Evolutionary conservation across 2,888 invertebrate genomes (phyloP).

Genomic region (Fragum sueziense): DNA sequence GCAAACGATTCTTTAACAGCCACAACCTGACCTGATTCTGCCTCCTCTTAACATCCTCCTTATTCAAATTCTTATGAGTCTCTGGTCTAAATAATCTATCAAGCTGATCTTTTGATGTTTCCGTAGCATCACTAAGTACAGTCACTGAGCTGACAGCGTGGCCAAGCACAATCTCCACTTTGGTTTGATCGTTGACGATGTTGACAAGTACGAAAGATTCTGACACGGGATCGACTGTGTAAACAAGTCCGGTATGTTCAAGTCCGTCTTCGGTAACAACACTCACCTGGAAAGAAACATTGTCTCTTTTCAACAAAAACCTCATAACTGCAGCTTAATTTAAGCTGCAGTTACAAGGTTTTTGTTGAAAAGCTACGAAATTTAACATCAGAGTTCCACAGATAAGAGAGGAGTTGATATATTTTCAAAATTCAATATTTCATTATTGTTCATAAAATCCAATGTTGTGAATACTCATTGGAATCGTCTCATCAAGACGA

Average conservation of each 20-base stretch:
- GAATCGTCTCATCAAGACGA: too few relatives aligned
- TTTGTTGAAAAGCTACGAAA: too few relatives aligned
- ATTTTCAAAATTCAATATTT: too few relatives aligned
- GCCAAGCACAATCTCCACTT: constrained; percentile 72
- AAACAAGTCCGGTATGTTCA: constrained; percentile 77
- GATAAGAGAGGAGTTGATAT: too few relatives aligned
- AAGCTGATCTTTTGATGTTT: constrained; percentile 59
- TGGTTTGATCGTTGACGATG: constrained; percentile 59
- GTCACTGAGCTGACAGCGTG: constrained; percentile 71
- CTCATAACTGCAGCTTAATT: too few relatives aligned
- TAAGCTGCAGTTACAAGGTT: too few relatives aligned
- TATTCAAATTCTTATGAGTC: constrained; percentile 52
- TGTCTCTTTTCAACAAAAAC: too few relatives aligned
- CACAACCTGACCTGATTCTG: constrained; percentile 75
- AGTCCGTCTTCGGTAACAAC: constrained; percentile 72
- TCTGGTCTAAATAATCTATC: constrained; percentile 71
- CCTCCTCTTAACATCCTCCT: constrained; percentile 70
- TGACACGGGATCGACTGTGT: constrained; percentile 81
- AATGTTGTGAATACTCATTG: too few relatives aligned
- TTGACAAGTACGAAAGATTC: constrained; percentile 75
- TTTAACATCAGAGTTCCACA: too few relatives aligned
- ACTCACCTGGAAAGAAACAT: constrained; percentile 64
- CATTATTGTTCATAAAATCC: too few relatives aligned
- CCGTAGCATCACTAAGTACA: constrained; percentile 67
- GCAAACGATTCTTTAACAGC: constrained; percentile 79